Evolutionary conservation across 2,888 invertebrate species (phyloP).

Genomic region (Athalia rosae): DNA sequence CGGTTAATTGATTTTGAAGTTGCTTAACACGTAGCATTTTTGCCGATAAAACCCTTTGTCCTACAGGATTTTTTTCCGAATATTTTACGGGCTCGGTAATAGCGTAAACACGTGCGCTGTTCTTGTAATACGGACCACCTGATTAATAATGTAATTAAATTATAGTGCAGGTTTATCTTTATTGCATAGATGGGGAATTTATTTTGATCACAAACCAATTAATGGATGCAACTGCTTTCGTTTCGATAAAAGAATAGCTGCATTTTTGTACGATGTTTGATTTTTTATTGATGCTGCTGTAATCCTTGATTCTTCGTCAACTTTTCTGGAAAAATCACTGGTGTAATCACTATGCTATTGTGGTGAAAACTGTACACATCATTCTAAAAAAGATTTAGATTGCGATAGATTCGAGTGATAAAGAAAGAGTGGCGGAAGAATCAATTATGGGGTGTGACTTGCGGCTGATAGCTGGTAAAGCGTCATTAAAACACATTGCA

Average conservation of each 20-base stretch:
- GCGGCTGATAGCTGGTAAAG: background rate
- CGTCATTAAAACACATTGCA: background rate
- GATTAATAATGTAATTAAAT: conserved; percentile 41
- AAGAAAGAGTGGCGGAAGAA: background rate
- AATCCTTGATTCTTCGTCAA: conserved; percentile 58
- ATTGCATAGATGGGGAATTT: background rate
- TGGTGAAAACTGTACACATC: background rate
- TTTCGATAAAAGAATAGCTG: conserved; percentile 57
- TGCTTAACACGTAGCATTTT: conserved; percentile 85
- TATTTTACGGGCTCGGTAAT: conserved; percentile 57
- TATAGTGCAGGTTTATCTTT: conserved; percentile 22
- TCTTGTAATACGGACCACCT: conserved; percentile 69
- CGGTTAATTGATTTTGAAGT: conserved; percentile 86
- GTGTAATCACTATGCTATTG: background rate
- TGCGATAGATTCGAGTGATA: background rate
- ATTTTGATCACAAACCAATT: conserved; percentile 61
- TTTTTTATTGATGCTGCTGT: conserved; percentile 57
- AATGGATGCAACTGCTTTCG: conserved; percentile 64
- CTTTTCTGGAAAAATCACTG: conserved; percentile 56
- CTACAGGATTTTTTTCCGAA: conserved; percentile 58
- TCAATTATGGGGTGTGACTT: background rate
- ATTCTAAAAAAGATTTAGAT: too few relatives aligned
- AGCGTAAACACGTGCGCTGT: conserved; percentile 73
- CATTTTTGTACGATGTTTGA: conserved; percentile 56
- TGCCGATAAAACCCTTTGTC: conserved; percentile 84